Evolutionary conservation across 2,888 invertebrate genomes (phyloP), one percentile per base, ranked within the genome.

Genomic region (Lingula anatina): DNA sequence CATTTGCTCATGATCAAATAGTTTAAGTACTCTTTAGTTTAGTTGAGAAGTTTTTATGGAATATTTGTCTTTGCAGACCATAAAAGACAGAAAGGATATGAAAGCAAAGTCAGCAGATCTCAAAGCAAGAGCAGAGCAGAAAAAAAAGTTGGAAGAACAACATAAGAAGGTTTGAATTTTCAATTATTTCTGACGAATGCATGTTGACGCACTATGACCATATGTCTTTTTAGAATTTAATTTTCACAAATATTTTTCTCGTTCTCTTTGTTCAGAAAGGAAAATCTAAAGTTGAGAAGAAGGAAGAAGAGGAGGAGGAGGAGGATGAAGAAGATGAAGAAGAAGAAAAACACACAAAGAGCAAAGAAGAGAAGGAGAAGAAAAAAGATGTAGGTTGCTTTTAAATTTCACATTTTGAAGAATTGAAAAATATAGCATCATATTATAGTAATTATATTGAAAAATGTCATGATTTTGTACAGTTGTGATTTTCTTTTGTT

Each of bases 241-340:
- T 31, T 31, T 31, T 31, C 31, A 15, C 9, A 31, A n/a, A n/a
- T n/a, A n/a, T 31, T 9, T 31, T 15, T 31, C 15, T 31, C 31
- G 9, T 31, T 31, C 15, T 31, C 31, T 15, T 12, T 9, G 31
- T 31, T 24, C 50, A 53, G 31, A 47, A 53, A 43, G 50, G 53
- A 12, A 47, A 51, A 20, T 47, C 54, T 21, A 42, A 51, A 31
- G 46, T 44, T 23, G 48, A 52, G 18, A 47, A 55, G 25, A 55
- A 54, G 5, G 50, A 54, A n/a, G 49, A 52, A 21, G 51, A 50
- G 9, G 59, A 60, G 15, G 57, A 53, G 18, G 48, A 48, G 35
- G 56, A 46, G 44, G 47, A 46, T 25, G 48, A 38, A 15, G 50
- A 47, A 25, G 44, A 42, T 28, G 47, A 23, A 46, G 43, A 41